Evolutionary conservation across 2,797 vertebrate genomes (phyloP).

Genomic region (Numenius phaeopus): DNA sequence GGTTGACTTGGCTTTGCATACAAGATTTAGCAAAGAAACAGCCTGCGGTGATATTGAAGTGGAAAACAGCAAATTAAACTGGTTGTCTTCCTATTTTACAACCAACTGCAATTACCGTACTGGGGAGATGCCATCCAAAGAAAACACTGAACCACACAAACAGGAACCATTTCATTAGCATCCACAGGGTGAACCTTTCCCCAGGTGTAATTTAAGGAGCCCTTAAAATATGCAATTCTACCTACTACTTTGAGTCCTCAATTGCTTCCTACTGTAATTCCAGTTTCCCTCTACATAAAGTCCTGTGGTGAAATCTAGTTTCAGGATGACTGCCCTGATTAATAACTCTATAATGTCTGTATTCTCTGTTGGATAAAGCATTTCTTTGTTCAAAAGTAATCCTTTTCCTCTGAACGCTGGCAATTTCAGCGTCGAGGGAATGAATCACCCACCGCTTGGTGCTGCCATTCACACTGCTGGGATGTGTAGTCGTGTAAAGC

Average conservation of each 20-base stretch:
- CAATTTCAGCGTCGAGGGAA: slow-evolving; percentile 48
- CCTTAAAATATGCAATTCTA: slow-evolving; percentile 34
- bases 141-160: not conserved
- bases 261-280: slow-evolving; percentile 36
- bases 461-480: slow-evolving; percentile 27
- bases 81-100: slow-evolving; percentile 5
- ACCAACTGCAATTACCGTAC: not conserved
- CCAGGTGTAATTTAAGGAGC: not conserved
- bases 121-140: not conserved
- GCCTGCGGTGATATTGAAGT: not conserved
- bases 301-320: slow-evolving; percentile 53
- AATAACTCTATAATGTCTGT: slow-evolving; percentile 52
- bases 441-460: slow-evolving; percentile 64
- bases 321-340: slow-evolving; percentile 60
- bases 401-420: slow-evolving; percentile 24
- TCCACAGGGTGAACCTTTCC: not conserved
- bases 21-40: not conserved
- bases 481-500: not conserved
- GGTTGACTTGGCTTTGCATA: not conserved
- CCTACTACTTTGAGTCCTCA: not conserved
- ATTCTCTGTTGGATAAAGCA: slow-evolving; percentile 61
- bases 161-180: not conserved
- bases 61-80: slow-evolving; percentile 41
- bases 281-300: slow-evolving; percentile 32
- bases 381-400: slow-evolving; percentile 68